A percentile compares a stretch with the other conserved stretches of the same genome.
phyloP scores from a whole-genome alignment of 1,140 invertebrate genomes.

The Phymorhynchus buccinoides region DNA sequence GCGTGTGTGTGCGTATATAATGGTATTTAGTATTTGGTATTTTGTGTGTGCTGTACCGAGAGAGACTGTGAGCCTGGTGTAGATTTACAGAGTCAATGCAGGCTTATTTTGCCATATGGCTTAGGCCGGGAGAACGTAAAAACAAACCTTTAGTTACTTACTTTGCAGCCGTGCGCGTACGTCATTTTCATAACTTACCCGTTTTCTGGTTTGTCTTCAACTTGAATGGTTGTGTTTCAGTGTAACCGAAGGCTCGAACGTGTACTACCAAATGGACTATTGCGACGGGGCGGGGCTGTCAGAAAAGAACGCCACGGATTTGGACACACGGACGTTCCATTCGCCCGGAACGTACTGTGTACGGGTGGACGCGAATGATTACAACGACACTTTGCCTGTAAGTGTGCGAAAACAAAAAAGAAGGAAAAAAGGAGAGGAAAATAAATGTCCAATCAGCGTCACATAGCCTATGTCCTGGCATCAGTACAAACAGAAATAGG shows the following conservation, averaged over 20 bases:
- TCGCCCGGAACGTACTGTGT: conserved; percentile 53
- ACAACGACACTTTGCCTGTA: conserved; percentile 51
- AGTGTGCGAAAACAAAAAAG: conserved; percentile 6
- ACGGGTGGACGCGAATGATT: conserved; percentile 50
- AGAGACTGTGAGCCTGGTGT: neutral
- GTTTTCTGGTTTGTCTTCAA: too few relatives aligned
- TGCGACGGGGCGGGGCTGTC: conserved; percentile 53
- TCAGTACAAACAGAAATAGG: neutral
- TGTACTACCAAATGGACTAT: conserved; percentile 56
- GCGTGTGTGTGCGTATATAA: too few relatives aligned
- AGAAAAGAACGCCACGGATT: conserved; percentile 50
- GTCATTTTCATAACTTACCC: too few relatives aligned
- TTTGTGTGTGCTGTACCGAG: too few relatives aligned
- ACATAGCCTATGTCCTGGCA: too few relatives aligned
- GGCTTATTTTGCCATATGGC: too few relatives aligned
- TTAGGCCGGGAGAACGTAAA: too few relatives aligned
- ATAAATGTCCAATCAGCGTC: too few relatives aligned
- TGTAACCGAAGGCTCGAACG: neutral
- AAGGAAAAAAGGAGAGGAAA: neutral
- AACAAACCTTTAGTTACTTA: neutral
- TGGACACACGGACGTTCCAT: conserved; percentile 43
- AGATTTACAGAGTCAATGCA: too few relatives aligned
- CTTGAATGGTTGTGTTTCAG: too few relatives aligned
- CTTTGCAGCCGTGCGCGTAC: neutral
- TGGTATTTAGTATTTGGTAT: too few relatives aligned